Evolutionary conservation across 2,888 invertebrate genomes (phyloP), one percentile per base, ranked within the genome.

Genomic region (Diaprepes abbreviatus): DNA sequence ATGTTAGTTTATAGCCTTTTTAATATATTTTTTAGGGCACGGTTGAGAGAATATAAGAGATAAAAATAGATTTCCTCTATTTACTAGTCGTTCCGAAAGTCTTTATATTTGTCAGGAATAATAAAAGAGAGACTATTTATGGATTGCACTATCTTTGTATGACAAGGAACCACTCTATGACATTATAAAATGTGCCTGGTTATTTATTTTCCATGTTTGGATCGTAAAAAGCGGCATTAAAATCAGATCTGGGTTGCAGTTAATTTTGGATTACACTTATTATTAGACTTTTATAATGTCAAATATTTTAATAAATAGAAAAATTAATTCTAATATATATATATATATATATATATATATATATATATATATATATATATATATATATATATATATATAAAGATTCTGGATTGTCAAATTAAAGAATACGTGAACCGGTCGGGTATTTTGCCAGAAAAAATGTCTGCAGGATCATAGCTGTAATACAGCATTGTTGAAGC

Each of bases 201-300:
- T 40, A 17, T 40, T n/a, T n/a, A n/a, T n/a, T n/a, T n/a, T 40
- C 40, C 17, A 40, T 40, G 17, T 40, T 40, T 16, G 16, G 43
- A 43, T 43, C 43, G 43, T 43, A 43, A 43, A 43, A 43, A 43
- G n/a, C 19, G 19, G 43, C 19, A 17, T 43, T 43, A 43, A 43
- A 43, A 43, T 19, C 19, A 21, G 21, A 19, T 43, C 43, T 43
- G 43, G 43, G 24, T 24, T 24, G 24, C n/a, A n/a, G n/a, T n/a
- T n/a, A n/a, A n/a, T n/a, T n/a, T n/a, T n/a, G n/a, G n/a, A n/a
- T n/a, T n/a, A n/a, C n/a, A n/a, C n/a, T n/a, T n/a, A n/a, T n/a
- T n/a, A n/a, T n/a, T n/a, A n/a, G n/a, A n/a, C n/a, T n/a, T n/a
- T n/a, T n/a, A n/a, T n/a, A n/a, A n/a, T n/a, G n/a, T n/a, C n/a